A percentile compares a stretch with the other conserved stretches of the same genome.
Evolutionary conservation across 2,113 vertebrate genomes (phyloP).

Genomic region (Microcebus lehilahytsara): DNA sequence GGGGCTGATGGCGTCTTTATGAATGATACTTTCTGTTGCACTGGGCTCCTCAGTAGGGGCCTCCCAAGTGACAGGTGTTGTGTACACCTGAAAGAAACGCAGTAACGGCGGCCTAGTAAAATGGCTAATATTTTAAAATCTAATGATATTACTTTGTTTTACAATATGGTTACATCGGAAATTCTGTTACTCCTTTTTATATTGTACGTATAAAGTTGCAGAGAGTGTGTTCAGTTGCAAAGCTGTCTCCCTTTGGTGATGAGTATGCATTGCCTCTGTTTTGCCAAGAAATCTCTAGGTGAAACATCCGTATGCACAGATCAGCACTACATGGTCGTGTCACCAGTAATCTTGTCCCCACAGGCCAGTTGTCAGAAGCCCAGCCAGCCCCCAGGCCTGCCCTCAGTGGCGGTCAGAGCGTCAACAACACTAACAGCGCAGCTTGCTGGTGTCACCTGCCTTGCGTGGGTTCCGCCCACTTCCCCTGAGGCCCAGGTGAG

Average conservation of each 20-base stretch:
- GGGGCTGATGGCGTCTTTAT: background rate
- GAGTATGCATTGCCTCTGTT: background rate
- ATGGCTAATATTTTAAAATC: background rate
- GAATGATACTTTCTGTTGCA: background rate
- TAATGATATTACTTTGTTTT: background rate
- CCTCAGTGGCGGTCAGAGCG: fast-evolving
- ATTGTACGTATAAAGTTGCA: too few species aligned
- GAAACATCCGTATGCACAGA: background rate
- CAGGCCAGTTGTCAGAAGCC: background rate
- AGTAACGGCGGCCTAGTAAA: too few species aligned
- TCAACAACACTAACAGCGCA: fast-evolving
- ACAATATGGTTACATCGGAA: background rate
- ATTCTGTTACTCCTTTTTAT: background rate
- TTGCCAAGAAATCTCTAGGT: background rate
- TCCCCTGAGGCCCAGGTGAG: fast-evolving
- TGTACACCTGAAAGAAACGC: background rate
- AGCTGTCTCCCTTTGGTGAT: background rate
- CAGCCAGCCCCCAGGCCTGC: background rate
- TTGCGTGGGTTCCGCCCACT: fast-evolving
- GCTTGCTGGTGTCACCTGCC: fast-evolving
- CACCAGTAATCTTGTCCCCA: too few species aligned
- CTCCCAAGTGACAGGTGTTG: background rate
- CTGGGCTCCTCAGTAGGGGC: fast-evolving
- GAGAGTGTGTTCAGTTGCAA: too few species aligned
- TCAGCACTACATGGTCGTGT: background rate